These are phyloP conservation scores for Paramormyrops hopkinsi DNA, from an alignment of 2,797 vertebrate genomes.

Conservation along the genomic window DNA sequence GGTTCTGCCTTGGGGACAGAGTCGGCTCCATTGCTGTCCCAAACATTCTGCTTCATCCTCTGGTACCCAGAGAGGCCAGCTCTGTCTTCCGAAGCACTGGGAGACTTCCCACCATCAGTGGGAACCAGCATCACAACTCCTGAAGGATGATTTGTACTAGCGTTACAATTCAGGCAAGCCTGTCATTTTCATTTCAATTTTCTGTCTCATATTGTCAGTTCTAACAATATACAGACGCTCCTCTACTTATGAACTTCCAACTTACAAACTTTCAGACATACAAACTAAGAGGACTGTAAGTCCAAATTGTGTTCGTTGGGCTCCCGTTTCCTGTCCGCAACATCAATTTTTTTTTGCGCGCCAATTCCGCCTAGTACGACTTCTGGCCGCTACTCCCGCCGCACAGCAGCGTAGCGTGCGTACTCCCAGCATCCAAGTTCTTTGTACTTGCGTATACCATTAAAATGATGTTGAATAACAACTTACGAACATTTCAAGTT, in stretches of 20 bases:
- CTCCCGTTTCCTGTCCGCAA: neutral
- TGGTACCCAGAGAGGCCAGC: neutral
- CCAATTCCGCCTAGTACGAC: neutral
- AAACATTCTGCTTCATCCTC: neutral
- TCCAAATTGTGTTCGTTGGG: neutral
- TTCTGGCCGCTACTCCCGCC: neutral
- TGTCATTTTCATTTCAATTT: neutral
- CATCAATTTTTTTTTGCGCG: neutral
- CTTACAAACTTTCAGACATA: neutral
- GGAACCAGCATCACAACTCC: neutral
- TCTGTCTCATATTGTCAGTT: neutral
- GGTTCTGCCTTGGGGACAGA: conserved; percentile 1
- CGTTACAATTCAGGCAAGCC: neutral
- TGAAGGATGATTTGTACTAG: neutral
- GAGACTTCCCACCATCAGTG: neutral
- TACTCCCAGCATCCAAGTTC: neutral
- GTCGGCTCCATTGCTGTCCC: neutral
- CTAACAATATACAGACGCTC: neutral
- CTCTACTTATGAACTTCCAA: neutral
- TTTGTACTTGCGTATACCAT: neutral
- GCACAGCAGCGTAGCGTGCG: neutral
- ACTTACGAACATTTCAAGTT: neutral
- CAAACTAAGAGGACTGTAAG: neutral
- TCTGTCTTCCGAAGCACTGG: neutral
- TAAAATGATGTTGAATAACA: neutral